Conservation (phyloP, 2,888 invertebrate genomes). For the Orchesella flavescens region DNA sequence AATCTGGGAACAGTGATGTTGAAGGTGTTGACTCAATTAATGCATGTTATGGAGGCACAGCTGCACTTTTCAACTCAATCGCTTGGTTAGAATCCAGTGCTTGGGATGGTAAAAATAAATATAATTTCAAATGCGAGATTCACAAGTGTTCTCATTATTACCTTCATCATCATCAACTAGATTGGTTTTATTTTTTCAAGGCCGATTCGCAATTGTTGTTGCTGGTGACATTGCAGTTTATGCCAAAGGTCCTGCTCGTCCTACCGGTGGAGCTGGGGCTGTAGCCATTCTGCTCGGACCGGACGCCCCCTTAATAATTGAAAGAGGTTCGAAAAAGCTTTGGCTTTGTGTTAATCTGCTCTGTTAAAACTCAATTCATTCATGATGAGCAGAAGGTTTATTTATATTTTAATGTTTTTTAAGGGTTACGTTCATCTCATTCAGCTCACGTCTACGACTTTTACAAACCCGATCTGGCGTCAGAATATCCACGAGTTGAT, state of each 20-base stretch:
- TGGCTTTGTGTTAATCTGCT: no score
- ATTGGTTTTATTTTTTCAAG: constrained; percentile 72
- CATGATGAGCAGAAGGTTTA: no score
- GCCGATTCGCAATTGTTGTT: constrained; percentile 91
- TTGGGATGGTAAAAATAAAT: constrained; percentile 86
- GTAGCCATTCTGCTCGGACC: constrained; percentile 96
- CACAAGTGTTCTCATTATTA: background rate
- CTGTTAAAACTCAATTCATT: no score
- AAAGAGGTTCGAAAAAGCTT: constrained; percentile 81
- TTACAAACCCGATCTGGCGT: constrained; percentile 95
- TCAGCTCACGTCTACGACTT: constrained; percentile 98
- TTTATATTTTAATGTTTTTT: no score
- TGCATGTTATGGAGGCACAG: constrained; percentile 99
- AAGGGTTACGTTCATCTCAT: constrained; percentile 87
- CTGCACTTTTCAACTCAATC: constrained; percentile 95
- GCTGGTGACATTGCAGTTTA: constrained; percentile 98
- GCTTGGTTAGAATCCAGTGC: constrained; percentile 97
- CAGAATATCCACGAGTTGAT: constrained; percentile 97
- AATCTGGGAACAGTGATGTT: constrained; percentile 89
- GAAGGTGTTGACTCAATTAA: constrained; percentile 98
- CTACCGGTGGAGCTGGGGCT: constrained; percentile 98
- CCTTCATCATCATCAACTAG: no score
- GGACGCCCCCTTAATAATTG: constrained; percentile 92
- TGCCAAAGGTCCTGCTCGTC: constrained; percentile 92
- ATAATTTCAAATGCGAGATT: constrained; percentile 13